These are phyloP conservation scores for Ciconia boyciana DNA, from an alignment of 2,113 vertebrate species.

Conservation along the genomic window DNA sequence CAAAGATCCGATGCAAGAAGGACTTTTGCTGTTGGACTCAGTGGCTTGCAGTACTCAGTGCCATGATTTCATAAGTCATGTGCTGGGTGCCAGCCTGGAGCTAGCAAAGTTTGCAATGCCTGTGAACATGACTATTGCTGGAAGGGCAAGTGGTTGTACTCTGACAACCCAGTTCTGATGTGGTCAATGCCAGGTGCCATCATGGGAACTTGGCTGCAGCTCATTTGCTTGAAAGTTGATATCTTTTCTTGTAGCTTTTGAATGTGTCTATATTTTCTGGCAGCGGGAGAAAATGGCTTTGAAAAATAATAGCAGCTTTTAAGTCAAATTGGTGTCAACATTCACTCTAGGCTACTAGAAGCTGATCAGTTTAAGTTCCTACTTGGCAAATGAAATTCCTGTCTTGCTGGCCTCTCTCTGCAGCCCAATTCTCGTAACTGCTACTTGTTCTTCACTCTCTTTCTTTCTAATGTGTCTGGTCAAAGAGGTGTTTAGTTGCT, in stretches of 20 bases:
- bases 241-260: neutral
- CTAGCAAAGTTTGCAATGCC: neutral
- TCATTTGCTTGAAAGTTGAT: neutral
- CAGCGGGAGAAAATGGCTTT: slow-evolving; percentile 22
- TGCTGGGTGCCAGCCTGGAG: neutral
- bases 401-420: neutral
- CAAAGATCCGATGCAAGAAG: neutral
- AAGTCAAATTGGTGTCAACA: slow-evolving; percentile 18
- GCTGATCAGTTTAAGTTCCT: slow-evolving; percentile 28
- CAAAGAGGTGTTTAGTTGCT: neutral
- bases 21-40: neutral
- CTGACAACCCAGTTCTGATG: neutral
- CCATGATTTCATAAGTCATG: neutral
- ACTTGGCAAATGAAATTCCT: slow-evolving; percentile 3
- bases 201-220: neutral
- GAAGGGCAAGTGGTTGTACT: neutral
- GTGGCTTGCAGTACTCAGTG: neutral
- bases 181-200: neutral
- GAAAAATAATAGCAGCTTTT: slow-evolving; percentile 37
- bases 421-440: neutral
- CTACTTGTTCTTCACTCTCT: neutral
- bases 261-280: neutral
- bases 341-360: slow-evolving; percentile 1
- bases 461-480: neutral
- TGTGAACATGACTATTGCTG: neutral